phyloP scores from a whole-genome alignment of 2,113 vertebrate species.

The Corythoichthys intestinalis region DNA sequence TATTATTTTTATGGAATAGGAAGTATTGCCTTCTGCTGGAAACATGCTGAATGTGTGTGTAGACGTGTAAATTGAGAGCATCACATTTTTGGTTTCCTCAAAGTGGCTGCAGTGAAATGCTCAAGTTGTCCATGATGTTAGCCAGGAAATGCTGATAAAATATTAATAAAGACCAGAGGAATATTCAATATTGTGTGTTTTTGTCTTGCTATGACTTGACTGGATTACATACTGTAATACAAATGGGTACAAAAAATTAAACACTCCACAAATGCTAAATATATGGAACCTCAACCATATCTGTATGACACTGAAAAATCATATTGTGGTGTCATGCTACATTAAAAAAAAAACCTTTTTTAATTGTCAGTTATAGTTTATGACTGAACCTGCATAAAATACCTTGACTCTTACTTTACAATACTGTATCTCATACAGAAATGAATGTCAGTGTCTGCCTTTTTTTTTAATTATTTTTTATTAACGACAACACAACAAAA shows the following conservation, averaged over 20 bases:
- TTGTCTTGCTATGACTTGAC: background rate
- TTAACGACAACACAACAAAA: no score
- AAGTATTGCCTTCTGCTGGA: background rate
- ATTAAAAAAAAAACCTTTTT: no score
- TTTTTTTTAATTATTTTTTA: no score
- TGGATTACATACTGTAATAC: background rate
- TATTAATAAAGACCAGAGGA: conserved; percentile 3
- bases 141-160: background rate
- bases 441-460: no score
- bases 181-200: background rate
- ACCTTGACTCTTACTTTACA: no score
- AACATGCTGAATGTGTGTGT: background rate
- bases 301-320: no score
- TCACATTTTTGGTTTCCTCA: background rate
- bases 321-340: no score
- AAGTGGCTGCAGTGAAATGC: background rate
- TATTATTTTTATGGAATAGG: background rate
- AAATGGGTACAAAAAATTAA: background rate
- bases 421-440: no score
- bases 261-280: background rate
- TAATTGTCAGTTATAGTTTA: no score
- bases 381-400: no score
- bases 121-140: background rate
- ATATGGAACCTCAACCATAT: no score
- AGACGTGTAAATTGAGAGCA: background rate